These are phyloP conservation scores for Hybognathus amarus DNA, from an alignment of 2,797 vertebrate species.

Conservation along the genomic window DNA sequence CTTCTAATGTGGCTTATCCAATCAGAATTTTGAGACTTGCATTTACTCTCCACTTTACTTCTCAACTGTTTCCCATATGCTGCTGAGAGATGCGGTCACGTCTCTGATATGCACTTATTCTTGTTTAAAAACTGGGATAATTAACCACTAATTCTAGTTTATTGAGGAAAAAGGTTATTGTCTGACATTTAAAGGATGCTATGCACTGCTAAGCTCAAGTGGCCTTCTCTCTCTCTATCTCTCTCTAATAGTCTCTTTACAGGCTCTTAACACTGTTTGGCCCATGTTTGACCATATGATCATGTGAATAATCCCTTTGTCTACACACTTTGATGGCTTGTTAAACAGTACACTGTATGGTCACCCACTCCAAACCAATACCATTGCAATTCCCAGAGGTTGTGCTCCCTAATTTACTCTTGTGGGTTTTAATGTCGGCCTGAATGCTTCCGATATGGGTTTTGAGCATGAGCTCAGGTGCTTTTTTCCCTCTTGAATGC, in stretches of 20 bases:
- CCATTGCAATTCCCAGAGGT: constrained; percentile 64
- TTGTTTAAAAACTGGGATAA: constrained; percentile 15
- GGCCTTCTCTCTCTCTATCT: neutral
- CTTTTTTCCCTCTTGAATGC: neutral
- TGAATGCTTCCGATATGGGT: constrained; percentile 63
- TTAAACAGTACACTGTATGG: constrained; percentile 46
- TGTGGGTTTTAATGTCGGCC: constrained; percentile 61
- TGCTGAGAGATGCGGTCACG: neutral
- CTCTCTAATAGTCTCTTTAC: neutral
- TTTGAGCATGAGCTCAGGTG: constrained; percentile 14
- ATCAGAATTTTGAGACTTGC: neutral
- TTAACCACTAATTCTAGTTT: constrained; percentile 32
- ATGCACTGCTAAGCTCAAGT: neutral
- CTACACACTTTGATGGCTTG: constrained; percentile 46
- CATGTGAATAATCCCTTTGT: constrained; percentile 66
- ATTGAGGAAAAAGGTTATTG: constrained; percentile 8
- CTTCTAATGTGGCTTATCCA: neutral
- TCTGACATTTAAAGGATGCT: constrained; percentile 38
- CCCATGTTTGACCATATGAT: constrained; percentile 56
- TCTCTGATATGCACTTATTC: neutral
- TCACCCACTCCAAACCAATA: constrained; percentile 44
- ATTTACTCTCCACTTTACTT: neutral
- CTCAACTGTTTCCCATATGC: neutral
- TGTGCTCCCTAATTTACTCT: constrained; percentile 68
- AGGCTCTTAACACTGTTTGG: constrained; percentile 53